Evolutionary conservation across 2,113 vertebrate genomes (phyloP).

Genomic region (Mesembrinibis cayennensis): DNA sequence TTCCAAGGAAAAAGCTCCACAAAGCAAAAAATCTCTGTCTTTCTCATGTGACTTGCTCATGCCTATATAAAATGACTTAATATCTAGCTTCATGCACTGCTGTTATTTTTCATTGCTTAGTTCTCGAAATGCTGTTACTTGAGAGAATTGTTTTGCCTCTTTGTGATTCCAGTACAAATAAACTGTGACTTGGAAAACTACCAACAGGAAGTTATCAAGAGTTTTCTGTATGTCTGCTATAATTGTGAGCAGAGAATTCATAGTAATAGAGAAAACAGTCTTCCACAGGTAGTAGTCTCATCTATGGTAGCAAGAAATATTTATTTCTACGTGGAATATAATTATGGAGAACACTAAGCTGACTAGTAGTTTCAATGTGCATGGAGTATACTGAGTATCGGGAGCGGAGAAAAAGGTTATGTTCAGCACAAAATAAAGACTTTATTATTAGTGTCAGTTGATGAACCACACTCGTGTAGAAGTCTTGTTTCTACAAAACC

Average conservation of each 20-base stretch:
- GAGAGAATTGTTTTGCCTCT: constrained; percentile 68
- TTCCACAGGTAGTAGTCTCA: constrained; percentile 23
- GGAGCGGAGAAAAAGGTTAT: not conserved
- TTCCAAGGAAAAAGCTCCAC: constrained; percentile 66
- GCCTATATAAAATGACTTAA: constrained; percentile 66
- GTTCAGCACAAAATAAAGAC: not conserved
- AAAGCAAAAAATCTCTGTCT: constrained; percentile 61
- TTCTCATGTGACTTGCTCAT: constrained; percentile 68
- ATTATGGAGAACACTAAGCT: not conserved
- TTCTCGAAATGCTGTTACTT: constrained; percentile 66
- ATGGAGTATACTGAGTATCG: not conserved
- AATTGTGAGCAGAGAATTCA: constrained; percentile 55
- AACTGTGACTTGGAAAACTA: constrained; percentile 66
- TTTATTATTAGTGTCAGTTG: not conserved
- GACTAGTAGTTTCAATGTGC: not conserved
- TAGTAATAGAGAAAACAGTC: constrained; percentile 23
- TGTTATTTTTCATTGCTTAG: constrained; percentile 67
- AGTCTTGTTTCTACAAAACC: not conserved
- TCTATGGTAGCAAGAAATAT: not conserved
- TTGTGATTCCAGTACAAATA: constrained; percentile 75
- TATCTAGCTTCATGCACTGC: constrained; percentile 55
- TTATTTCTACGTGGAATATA: not conserved
- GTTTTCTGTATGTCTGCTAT: constrained; percentile 50
- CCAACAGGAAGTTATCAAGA: constrained; percentile 60
- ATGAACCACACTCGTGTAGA: not conserved